These are phyloP conservation scores for Macaria notata DNA, from an alignment of 2,888 invertebrate genomes.

Conservation along the genomic window DNA sequence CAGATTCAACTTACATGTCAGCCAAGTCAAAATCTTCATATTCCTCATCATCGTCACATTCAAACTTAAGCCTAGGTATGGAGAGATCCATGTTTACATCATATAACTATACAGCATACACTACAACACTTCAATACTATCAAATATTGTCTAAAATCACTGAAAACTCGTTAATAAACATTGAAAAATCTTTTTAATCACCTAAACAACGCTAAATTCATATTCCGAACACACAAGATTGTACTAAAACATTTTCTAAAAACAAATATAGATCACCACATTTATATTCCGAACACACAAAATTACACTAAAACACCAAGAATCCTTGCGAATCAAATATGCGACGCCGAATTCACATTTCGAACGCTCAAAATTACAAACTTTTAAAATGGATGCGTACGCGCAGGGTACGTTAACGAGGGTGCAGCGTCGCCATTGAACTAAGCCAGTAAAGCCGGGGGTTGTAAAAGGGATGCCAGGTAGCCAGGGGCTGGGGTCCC, in stretches of 20 bases:
- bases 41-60: slow-evolving; percentile 55
- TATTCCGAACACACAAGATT: slow-evolving; percentile 1
- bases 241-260: background rate
- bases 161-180: slow-evolving; percentile 12
- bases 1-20: slow-evolving; percentile 40
- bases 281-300: background rate
- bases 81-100: slow-evolving; percentile 68
- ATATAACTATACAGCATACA: slow-evolving; percentile 33
- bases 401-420: slow-evolving; percentile 64
- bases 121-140: slow-evolving; percentile 22
- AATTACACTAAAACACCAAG: slow-evolving; percentile 3
- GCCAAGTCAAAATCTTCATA: slow-evolving; percentile 50
- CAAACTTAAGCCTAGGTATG: slow-evolving; percentile 62
- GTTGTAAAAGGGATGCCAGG: slow-evolving; percentile 54
- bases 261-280: too few relatives aligned
- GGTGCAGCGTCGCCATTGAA: slow-evolving; percentile 51
- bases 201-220: too few relatives aligned
- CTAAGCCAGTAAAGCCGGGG: slow-evolving; percentile 23
- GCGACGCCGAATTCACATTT: background rate
- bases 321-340: background rate
- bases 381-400: slow-evolving; percentile 44
- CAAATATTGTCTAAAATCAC: slow-evolving; percentile 16
- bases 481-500: slow-evolving; percentile 58
- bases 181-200: background rate
- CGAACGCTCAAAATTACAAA: background rate